A percentile compares a stretch with the other conserved stretches of the same genome.
These are phyloP conservation scores for Xenopus laevis DNA, from an alignment of 2,113 vertebrate species.

Conservation along the genomic window DNA sequence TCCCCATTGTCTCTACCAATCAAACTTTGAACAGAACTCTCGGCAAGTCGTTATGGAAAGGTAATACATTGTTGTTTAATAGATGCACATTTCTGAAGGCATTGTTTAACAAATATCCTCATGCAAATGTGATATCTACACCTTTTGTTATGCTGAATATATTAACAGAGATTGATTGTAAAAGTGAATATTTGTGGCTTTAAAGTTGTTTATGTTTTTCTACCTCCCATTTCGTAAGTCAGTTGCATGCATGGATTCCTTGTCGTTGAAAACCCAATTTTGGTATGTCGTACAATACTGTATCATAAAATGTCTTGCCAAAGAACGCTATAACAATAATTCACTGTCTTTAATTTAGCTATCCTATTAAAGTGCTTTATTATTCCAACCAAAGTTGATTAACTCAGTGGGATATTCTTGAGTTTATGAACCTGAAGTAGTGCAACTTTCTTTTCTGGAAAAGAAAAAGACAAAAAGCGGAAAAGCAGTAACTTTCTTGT, in stretches of 20 bases:
- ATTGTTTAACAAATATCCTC: neutral
- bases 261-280: slow-evolving; percentile 28
- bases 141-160: slow-evolving; percentile 1
- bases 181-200: neutral
- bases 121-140: neutral
- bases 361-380: slow-evolving; percentile 45
- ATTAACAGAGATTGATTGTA: neutral
- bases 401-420: slow-evolving; percentile 40
- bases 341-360: slow-evolving; percentile 46
- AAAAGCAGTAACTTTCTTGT: slow-evolving; percentile 1
- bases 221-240: neutral
- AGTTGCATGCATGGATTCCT: neutral
- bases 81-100: too few species aligned
- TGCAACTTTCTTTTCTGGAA: slow-evolving; percentile 21
- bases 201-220: slow-evolving; percentile 23
- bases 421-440: slow-evolving; percentile 42
- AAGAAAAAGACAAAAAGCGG: slow-evolving; percentile 5
- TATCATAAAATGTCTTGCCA: slow-evolving; percentile 41
- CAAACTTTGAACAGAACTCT: too few species aligned
- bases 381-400: slow-evolving; percentile 40
- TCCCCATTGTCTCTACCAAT: too few species aligned
- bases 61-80: too few species aligned
- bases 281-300: slow-evolving; percentile 30
- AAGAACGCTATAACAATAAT: slow-evolving; percentile 39
- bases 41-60: too few species aligned